These are phyloP conservation scores for Stichodactyla helianthus DNA, from an alignment of 64 coral and sea anemone genomes.

Conservation along the genomic window DNA sequence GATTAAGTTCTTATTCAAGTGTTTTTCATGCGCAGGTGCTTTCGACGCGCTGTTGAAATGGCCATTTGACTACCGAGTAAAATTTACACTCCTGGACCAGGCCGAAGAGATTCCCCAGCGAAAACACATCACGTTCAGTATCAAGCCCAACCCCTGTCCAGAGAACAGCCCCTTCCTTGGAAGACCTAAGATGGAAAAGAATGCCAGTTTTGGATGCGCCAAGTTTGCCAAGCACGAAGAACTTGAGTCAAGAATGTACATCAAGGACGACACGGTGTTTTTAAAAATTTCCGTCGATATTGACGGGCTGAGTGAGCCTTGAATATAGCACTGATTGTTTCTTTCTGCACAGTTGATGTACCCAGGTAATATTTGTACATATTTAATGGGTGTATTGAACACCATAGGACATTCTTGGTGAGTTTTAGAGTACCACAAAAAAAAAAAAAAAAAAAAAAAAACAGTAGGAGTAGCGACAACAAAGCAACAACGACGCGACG, in stretches of 20 bases:
- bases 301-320: slow-evolving; percentile 91
- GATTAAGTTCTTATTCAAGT: neutral
- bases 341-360: neutral
- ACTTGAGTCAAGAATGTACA: slow-evolving; percentile 79
- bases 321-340: neutral
- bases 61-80: slow-evolving; percentile 97
- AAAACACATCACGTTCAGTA: slow-evolving; percentile 97
- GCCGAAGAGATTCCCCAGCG: slow-evolving; percentile 55
- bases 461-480: neutral
- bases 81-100: slow-evolving; percentile 83
- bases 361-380: neutral
- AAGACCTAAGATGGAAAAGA: slow-evolving; percentile 88
- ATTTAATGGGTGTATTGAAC: neutral
- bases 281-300: slow-evolving; percentile 84
- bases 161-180: slow-evolving; percentile 95
- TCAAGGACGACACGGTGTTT: slow-evolving; percentile 90
- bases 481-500: neutral
- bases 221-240: slow-evolving; percentile 98
- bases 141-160: slow-evolving; percentile 86
- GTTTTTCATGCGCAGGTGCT: slow-evolving; percentile 38
- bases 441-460: too few species aligned
- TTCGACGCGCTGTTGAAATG: slow-evolving; percentile 95
- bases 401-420: neutral
- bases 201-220: slow-evolving; percentile 97
- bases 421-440: neutral